Base-by-base conservation (phyloP, 30 jellyfish, hydroid and myxozoan species). In the Clytia hemisphaerica region DNA sequence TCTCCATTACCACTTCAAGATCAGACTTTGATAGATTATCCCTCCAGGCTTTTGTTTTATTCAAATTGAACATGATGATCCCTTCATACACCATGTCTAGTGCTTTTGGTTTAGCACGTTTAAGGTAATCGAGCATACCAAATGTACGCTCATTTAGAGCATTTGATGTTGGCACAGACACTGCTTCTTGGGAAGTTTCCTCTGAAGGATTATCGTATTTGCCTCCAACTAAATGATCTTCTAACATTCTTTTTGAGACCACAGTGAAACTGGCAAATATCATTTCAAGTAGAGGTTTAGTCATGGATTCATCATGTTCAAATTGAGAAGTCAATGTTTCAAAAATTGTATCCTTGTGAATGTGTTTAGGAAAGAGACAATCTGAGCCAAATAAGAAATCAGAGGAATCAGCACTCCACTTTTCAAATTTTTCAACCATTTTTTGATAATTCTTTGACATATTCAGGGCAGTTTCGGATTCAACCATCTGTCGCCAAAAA, bases 181-280 rank as follows among this genome's bases (percentile, higher is more conserved):
- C 24, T 28, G 79, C 45, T 30, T 74, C 87, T 26, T 58, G 22
- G 9, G 61, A 74, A 15, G 7, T n/a, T 31, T 35, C 18, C 21
- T 60, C 82, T 3, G 45, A 16, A 1, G 12, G 26, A 45, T 59
- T 74, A 18, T 45, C 33, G 51, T 45, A 61, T 3, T 2, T 42
- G 10, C 79, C 87, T 38, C 64, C 87, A 25, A 42, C 40, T 30
- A 74, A 34, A 38, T 74, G 87, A 74, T 61, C 81, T n/a, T 12
- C 49, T 60, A 74, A 42, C 14, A 74, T 32, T 62, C 80, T 74
- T 71, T 61, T 60, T 24, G 80, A 45, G 2, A 45, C 73, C 59
- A 46, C 71, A 7, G 58, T 14, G 21, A 58, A 73, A 2, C 86
- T 70, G 42, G 70, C 44, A 45, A 73, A 73, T 37, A 0, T 73